phyloP scores from a whole-genome alignment of 2,113 vertebrate species.

The Procavia capensis region DNA sequence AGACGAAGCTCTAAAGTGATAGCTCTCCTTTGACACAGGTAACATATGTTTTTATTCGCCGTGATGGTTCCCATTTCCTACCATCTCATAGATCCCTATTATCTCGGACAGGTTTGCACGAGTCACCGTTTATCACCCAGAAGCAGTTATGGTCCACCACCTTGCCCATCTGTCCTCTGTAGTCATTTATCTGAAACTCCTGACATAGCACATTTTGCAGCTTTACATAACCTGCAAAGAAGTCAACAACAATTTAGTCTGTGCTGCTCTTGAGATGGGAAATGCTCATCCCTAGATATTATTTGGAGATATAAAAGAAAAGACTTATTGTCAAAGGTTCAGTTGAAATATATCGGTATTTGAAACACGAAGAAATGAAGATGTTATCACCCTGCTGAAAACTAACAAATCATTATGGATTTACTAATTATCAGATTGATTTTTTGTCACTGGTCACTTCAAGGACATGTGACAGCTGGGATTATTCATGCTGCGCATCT shows the following conservation, averaged over 20 bases:
- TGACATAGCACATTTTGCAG: neutral
- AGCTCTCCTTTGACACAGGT: neutral
- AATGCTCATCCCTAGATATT: slow-evolving; percentile 42
- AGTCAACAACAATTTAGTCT: neutral
- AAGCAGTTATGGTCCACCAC: neutral
- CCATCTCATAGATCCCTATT: neutral
- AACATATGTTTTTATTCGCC: neutral
- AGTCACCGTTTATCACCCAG: neutral
- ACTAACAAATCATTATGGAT: neutral
- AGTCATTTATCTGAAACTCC: neutral
- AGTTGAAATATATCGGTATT: slow-evolving; percentile 52
- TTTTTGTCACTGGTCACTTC: slow-evolving; percentile 33
- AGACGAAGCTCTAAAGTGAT: rapidly evolving
- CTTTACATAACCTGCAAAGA: neutral
- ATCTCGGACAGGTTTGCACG: neutral
- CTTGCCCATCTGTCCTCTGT: neutral
- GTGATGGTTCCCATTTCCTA: neutral
- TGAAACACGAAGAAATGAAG: neutral
- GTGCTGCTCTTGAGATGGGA: neutral
- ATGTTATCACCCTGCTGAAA: neutral
- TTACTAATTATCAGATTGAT: slow-evolving; percentile 57
- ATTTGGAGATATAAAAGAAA: neutral
- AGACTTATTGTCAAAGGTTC: neutral
- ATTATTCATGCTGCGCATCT: neutral
- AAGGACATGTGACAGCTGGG: slow-evolving; percentile 9